Conservation (phyloP, 2,888 invertebrate species). For the Cephus spinipes region DNA sequence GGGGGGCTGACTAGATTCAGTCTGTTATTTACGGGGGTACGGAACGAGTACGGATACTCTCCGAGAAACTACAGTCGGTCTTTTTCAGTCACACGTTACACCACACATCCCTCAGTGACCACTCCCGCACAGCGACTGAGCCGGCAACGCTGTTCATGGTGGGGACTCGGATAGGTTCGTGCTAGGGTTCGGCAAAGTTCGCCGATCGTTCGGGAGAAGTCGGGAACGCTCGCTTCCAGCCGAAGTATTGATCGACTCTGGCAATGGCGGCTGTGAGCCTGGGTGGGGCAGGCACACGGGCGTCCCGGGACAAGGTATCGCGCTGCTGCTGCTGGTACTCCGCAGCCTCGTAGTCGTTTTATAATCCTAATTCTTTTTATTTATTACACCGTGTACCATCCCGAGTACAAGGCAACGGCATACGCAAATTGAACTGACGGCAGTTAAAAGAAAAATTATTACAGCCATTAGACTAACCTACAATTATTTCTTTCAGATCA, state of each 20-base stretch:
- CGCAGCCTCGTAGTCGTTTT: constrained; percentile 70
- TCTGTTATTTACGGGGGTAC: constrained; percentile 17
- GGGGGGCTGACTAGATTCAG: constrained; percentile 26
- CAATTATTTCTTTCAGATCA: too few relatives aligned
- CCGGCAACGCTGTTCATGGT: constrained; percentile 58
- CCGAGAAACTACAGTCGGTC: constrained; percentile 44
- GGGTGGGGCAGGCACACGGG: constrained; percentile 68
- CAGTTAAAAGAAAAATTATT: too few relatives aligned
- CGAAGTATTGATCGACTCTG: constrained; percentile 65
- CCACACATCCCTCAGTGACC: constrained; percentile 64
- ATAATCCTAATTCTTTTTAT: neutral
- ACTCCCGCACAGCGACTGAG: constrained; percentile 66
- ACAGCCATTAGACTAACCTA: too few relatives aligned
- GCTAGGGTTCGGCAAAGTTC: constrained; percentile 48
- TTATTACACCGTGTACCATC: neutral
- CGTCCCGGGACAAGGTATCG: constrained; percentile 43
- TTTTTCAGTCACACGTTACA: constrained; percentile 59
- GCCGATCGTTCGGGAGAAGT: constrained; percentile 37
- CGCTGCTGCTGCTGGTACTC: constrained; percentile 53
- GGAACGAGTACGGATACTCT: constrained; percentile 33
- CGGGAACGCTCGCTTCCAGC: constrained; percentile 63
- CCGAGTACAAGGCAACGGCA: too few relatives aligned
- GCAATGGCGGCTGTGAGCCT: constrained; percentile 49
- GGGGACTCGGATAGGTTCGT: constrained; percentile 55
- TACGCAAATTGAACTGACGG: too few relatives aligned